These are phyloP conservation scores for Syngnathus rostellatus DNA, from an alignment of 2,797 vertebrate genomes.

Conservation along the genomic window DNA sequence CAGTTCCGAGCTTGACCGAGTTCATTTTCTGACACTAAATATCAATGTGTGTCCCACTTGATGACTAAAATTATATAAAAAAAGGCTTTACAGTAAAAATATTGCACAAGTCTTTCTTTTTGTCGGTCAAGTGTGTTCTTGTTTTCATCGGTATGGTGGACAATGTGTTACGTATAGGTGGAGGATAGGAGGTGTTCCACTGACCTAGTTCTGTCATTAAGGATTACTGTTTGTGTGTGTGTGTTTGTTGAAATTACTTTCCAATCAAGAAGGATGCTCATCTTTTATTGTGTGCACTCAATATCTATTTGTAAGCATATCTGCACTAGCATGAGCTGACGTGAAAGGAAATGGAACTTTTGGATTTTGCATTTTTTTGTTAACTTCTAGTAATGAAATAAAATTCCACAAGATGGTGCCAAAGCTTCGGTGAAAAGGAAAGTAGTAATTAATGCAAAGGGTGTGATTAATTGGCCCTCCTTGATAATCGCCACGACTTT, in stretches of 20 bases:
- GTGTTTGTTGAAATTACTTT: conserved; percentile 29
- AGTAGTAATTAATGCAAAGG: neutral
- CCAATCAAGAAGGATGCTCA: neutral
- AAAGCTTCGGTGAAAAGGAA: neutral
- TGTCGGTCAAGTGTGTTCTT: conserved; percentile 36
- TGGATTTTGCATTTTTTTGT: neutral
- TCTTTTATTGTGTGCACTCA: neutral
- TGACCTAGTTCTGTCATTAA: conserved; percentile 75
- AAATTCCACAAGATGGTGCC: neutral
- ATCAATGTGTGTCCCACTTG: neutral
- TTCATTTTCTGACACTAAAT: neutral
- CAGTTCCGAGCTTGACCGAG: neutral
- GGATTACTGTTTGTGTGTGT: conserved; percentile 47
- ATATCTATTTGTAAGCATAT: neutral
- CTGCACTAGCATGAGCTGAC: neutral
- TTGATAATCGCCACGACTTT: neutral
- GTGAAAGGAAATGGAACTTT: neutral
- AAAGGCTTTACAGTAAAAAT: neutral
- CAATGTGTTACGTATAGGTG: neutral
- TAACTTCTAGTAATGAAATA: neutral
- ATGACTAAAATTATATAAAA: neutral
- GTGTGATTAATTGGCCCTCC: neutral
- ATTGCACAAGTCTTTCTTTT: neutral
- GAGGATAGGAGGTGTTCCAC: conserved; percentile 49
- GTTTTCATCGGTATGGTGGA: conserved; percentile 48